Percentiles rank a stretch among this genome's conserved stretches.
Conservation (phyloP, 1,140 invertebrate genomes). For the Eriosoma lanigerum region DNA sequence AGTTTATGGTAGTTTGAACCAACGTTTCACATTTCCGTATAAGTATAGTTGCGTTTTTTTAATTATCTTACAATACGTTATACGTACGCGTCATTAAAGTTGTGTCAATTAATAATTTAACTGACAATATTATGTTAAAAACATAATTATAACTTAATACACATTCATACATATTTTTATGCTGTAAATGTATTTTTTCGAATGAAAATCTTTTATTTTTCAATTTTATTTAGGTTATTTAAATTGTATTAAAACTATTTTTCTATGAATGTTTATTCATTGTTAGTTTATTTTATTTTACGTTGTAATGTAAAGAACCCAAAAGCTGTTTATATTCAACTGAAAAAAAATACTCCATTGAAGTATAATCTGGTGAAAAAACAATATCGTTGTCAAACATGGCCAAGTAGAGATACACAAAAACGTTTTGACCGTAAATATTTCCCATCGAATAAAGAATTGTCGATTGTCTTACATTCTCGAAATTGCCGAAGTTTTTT, state of each 20-base stretch:
- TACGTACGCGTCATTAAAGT: no score
- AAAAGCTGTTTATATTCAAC: not conserved
- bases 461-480: slow-evolving; percentile 12
- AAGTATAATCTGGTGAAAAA: slow-evolving; percentile 14
- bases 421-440: slow-evolving; percentile 9
- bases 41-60: no score
- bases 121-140: no score
- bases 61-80: no score
- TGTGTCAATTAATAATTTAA: no score
- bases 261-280: not conserved
- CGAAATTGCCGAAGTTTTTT: slow-evolving; percentile 14
- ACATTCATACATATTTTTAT: no score
- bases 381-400: slow-evolving; percentile 24
- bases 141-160: no score
- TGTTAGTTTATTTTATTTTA: slow-evolving; percentile 17
- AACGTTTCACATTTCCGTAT: no score
- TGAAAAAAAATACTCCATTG: not conserved
- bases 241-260: not conserved
- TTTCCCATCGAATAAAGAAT: not conserved
- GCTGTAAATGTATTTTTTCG: no score
- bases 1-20: no score
- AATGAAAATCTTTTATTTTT: not conserved
- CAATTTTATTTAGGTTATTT: not conserved
- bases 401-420: not conserved
- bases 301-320: not conserved